Evolutionary conservation across 2,113 vertebrate genomes (phyloP).

Genomic region (Percopsis transmontana): DNA sequence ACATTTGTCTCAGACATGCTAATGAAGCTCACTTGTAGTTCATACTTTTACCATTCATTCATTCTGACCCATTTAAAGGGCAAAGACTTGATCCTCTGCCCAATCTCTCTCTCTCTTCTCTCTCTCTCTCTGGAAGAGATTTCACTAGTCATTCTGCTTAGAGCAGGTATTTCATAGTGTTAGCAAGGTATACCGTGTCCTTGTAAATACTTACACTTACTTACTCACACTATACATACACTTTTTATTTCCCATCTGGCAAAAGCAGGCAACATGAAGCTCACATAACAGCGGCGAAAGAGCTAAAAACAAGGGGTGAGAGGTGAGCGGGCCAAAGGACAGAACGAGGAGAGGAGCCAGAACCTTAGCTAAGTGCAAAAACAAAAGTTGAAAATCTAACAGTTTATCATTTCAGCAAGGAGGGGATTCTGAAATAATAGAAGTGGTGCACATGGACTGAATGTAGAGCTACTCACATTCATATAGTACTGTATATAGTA

Average conservation of each 20-base stretch:
- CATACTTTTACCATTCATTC: slow-evolving; percentile 50
- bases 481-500: not conserved
- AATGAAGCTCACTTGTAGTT: slow-evolving; percentile 29
- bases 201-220: slow-evolving; percentile 74
- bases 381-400: slow-evolving; percentile 14
- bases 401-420: not conserved
- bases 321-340: slow-evolving; percentile 29
- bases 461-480: too few species aligned
- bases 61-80: slow-evolving; percentile 51
- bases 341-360: slow-evolving; percentile 4
- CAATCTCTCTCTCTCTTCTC: slow-evolving; percentile 37
- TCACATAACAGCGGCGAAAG: slow-evolving; percentile 3
- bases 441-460: too few species aligned
- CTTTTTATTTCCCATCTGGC: slow-evolving; percentile 37
- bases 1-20: slow-evolving; percentile 29
- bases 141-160: slow-evolving; percentile 55
- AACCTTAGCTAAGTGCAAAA: slow-evolving; percentile 13
- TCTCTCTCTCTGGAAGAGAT: slow-evolving; percentile 35
- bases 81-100: slow-evolving; percentile 49
- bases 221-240: slow-evolving; percentile 33
- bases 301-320: slow-evolving; percentile 25
- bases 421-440: not conserved
- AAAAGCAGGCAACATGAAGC: slow-evolving; percentile 16
- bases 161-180: slow-evolving; percentile 59
- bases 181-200: slow-evolving; percentile 61